Percentiles rank a stretch among this genome's conserved stretches.
These are phyloP conservation scores for Mamestra configurata DNA, from an alignment of 1,140 invertebrate genomes.

Conservation along the genomic window DNA sequence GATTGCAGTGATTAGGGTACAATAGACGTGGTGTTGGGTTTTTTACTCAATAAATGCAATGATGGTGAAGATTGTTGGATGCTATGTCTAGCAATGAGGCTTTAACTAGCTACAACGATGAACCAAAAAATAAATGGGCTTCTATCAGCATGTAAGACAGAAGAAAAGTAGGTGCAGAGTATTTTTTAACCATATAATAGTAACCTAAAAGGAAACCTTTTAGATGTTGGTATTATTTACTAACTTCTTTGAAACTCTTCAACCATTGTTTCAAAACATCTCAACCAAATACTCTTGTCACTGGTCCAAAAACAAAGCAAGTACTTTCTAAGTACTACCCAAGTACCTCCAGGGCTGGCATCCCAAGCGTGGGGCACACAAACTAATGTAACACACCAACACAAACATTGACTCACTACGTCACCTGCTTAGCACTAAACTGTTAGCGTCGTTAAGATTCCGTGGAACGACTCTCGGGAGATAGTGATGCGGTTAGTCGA, in stretches of 20 bases:
- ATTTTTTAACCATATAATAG: too few relatives aligned
- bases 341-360: background rate
- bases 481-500: conserved; percentile 13
- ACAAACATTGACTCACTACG: conserved; percentile 42
- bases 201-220: background rate
- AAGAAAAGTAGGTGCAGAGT: too few relatives aligned
- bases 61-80: too few relatives aligned
- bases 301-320: conserved; percentile 30
- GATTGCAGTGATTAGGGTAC: conserved; percentile 1
- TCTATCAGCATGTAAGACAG: too few relatives aligned
- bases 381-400: conserved; percentile 47
- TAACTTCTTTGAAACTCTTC: background rate
- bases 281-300: conserved; percentile 7
- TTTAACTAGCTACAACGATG: too few relatives aligned
- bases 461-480: background rate
- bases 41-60: too few relatives aligned
- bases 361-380: conserved; percentile 32
- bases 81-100: too few relatives aligned
- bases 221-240: background rate
- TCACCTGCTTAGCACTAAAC: conserved; percentile 48
- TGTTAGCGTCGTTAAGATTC: conserved; percentile 51
- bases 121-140: too few relatives aligned
- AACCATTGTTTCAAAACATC: conserved; percentile 32
- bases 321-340: background rate
- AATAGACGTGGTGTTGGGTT: background rate